Percentiles rank a stretch among this genome's conserved stretches.
These are phyloP conservation scores for Pseudochirops corinnae DNA, from an alignment of 2,797 vertebrate species.

Conservation along the genomic window DNA sequence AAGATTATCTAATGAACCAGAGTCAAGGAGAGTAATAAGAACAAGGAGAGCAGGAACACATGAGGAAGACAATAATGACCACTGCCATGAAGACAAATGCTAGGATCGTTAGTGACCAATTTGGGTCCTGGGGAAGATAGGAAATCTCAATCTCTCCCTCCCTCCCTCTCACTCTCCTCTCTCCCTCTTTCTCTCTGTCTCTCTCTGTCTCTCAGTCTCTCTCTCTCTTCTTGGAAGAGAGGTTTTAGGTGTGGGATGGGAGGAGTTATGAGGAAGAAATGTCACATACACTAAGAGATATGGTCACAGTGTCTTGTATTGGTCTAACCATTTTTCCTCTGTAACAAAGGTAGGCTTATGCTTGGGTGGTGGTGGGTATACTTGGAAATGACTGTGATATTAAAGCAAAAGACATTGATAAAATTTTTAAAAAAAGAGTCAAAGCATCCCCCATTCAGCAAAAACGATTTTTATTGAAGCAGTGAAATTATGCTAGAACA, in stretches of 20 bases:
- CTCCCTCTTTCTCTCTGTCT: no score
- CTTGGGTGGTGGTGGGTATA: neutral
- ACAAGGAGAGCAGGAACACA: neutral
- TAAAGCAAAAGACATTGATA: neutral
- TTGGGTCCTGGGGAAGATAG: neutral
- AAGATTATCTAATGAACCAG: neutral
- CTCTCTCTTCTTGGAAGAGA: neutral
- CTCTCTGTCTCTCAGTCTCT: no score
- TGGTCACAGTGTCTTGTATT: neutral
- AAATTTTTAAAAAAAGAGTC: slow-evolving; percentile 23
- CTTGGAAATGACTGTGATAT: neutral
- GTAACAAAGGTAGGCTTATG: neutral
- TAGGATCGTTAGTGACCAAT: neutral
- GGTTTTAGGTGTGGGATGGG: neutral
- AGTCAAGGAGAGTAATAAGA: neutral
- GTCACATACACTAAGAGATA: neutral
- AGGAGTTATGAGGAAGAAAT: neutral
- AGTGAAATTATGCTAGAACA: slow-evolving; percentile 52
- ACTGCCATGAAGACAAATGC: neutral
- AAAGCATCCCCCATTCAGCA: slow-evolving; percentile 26
- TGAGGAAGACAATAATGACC: neutral
- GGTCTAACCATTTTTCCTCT: neutral
- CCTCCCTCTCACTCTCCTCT: no score
- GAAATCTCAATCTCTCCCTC: neutral
- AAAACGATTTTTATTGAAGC: slow-evolving; percentile 51